Percentiles rank a stretch among this genome's conserved stretches.
phyloP scores from a whole-genome alignment of 1,140 invertebrate genomes.

The Drosophila nannoptera region DNA sequence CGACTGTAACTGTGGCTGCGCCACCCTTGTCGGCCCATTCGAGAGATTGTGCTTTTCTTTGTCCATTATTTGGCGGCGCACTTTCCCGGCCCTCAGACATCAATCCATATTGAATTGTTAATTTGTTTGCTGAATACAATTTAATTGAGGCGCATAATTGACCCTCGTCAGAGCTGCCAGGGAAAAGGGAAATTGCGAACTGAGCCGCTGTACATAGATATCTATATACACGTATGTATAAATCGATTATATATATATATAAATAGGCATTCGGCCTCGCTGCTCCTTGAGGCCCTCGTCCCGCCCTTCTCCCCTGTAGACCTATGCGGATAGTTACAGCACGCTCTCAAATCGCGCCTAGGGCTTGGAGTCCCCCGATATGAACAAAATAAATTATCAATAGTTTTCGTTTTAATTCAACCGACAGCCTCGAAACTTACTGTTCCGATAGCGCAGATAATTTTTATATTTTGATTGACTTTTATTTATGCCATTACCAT shows the following conservation, averaged over 20 bases:
- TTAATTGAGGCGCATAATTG: conserved; percentile 48
- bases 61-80: not conserved
- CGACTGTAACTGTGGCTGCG: not conserved
- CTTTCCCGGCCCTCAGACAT: conserved; percentile 1
- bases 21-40: conserved; percentile 5
- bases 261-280: not conserved
- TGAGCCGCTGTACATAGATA: not conserved
- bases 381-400: not conserved
- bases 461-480: conserved; percentile 56
- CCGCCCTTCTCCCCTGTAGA: too few relatives aligned
- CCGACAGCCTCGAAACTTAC: conserved; percentile 14
- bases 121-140: conserved; percentile 40
- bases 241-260: not conserved
- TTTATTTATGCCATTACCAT: conserved; percentile 67
- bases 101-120: conserved; percentile 16
- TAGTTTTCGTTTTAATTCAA: not conserved
- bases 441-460: conserved; percentile 51
- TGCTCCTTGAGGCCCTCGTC: too few relatives aligned
- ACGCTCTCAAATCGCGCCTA: too few relatives aligned
- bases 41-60: conserved; percentile 1
- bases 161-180: conserved; percentile 35
- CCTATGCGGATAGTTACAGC: too few relatives aligned
- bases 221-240: not conserved
- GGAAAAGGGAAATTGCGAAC: not conserved
- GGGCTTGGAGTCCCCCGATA: too few relatives aligned